Evolutionary conservation across 2,113 vertebrate species (phyloP).

Genomic region (Bagarius yarrelli): DNA sequence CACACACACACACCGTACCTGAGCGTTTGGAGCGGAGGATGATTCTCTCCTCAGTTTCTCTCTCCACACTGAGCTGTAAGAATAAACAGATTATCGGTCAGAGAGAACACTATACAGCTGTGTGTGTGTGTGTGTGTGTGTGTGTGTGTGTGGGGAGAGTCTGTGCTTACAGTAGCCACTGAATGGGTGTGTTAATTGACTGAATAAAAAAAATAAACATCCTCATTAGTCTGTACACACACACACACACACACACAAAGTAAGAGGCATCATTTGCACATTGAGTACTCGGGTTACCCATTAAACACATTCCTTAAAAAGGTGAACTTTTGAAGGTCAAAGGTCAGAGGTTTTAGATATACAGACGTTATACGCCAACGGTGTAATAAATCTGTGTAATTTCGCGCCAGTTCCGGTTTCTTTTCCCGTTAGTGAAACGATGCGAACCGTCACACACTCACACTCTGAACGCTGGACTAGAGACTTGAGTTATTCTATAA

Average conservation of each 20-base stretch:
- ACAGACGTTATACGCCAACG: background rate
- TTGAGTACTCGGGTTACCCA: background rate
- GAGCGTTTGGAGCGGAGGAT: constrained; percentile 54
- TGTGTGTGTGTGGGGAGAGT: constrained; percentile 35
- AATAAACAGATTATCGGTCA: constrained; percentile 22
- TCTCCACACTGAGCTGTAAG: constrained; percentile 38
- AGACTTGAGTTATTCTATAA: background rate
- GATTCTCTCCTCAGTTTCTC: constrained; percentile 37
- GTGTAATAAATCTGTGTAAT: no score
- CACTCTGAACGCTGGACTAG: no score
- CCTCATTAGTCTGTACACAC: constrained; percentile 29
- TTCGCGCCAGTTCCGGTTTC: no score
- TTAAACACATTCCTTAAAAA: constrained; percentile 7
- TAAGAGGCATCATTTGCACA: background rate
- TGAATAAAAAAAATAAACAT: constrained; percentile 25
- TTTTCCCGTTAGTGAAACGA: no score
- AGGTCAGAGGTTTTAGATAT: background rate
- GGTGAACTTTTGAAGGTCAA: background rate
- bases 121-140: constrained; percentile 37
- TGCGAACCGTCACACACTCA: no score
- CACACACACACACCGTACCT: constrained; percentile 39
- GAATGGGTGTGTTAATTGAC: background rate
- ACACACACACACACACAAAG: constrained; percentile 33
- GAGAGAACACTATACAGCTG: background rate
- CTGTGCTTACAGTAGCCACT: constrained; percentile 40